These are phyloP conservation scores for Spongia lamella DNA, from an alignment of 37 sponge, comb jelly and placozoan genomes.

Conservation along the genomic window DNA sequence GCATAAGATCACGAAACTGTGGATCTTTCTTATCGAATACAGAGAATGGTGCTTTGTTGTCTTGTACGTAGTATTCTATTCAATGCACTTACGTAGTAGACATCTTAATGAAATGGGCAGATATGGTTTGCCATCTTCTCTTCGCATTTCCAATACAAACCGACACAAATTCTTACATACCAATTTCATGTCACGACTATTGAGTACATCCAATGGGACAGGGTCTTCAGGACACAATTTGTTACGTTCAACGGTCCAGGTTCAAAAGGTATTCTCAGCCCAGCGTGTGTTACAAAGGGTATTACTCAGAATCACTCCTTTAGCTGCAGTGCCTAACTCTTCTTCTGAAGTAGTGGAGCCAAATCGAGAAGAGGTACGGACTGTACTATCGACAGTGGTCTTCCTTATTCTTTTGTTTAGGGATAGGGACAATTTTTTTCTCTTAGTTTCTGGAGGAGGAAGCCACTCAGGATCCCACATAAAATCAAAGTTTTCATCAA, in stretches of 20 bases:
- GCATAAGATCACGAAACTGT: conserved; percentile 17
- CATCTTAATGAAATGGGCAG: background rate
- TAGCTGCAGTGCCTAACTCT: too few relatives aligned
- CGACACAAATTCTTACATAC: background rate
- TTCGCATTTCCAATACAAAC: background rate
- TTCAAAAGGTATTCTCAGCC: background rate
- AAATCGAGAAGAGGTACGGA: too few relatives aligned
- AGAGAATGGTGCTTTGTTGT: conserved; percentile 19
- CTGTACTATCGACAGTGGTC: too few relatives aligned
- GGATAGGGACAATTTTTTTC: too few relatives aligned
- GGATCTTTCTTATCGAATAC: conserved; percentile 21
- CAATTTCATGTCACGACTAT: background rate
- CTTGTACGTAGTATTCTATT: conserved; percentile 23
- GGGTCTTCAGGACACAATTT: background rate
- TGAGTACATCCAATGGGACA: background rate
- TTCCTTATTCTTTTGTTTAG: too few relatives aligned
- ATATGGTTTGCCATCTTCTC: background rate
- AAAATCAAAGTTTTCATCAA: too few relatives aligned
- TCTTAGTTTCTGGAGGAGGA: too few relatives aligned
- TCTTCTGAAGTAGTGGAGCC: too few relatives aligned
- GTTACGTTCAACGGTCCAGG: background rate
- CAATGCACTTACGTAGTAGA: conserved; percentile 24
- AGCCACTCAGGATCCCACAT: too few relatives aligned
- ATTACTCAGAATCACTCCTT: too few relatives aligned
- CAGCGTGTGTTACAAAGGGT: conserved; percentile 1